Evolutionary conservation across 2,888 invertebrate species (phyloP).

Genomic region (Diachrysia chrysitis): DNA sequence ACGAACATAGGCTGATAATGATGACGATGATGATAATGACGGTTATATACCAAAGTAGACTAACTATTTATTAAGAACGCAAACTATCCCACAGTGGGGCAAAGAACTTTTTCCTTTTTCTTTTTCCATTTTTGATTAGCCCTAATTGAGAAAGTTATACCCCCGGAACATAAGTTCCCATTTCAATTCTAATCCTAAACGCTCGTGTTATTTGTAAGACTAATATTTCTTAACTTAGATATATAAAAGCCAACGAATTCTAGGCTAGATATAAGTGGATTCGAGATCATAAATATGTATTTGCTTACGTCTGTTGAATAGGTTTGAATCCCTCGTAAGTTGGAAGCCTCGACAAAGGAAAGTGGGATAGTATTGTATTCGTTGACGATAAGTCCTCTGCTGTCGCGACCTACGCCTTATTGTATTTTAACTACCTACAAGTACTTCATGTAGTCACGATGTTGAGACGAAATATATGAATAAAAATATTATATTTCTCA

Average conservation of each 20-base stretch:
- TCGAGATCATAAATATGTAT: conserved; percentile 9
- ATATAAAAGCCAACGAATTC: not conserved
- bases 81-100: too few species aligned
- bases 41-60: too few species aligned
- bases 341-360: conserved; percentile 24
- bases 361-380: conserved; percentile 31
- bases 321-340: conserved; percentile 7
- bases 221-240: not conserved
- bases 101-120: too few species aligned
- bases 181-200: not conserved
- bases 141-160: not conserved
- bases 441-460: conserved; percentile 15
- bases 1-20: too few species aligned
- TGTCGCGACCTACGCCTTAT: conserved; percentile 39
- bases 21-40: too few species aligned
- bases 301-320: conserved; percentile 13
- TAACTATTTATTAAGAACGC: too few species aligned
- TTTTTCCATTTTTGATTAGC: not conserved
- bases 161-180: not conserved
- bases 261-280: not conserved
- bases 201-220: not conserved
- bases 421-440: conserved; percentile 13
- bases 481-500: too few species aligned
- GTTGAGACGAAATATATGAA: conserved; percentile 21
- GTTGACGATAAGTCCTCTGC: conserved; percentile 23